Conservation (phyloP, 2,797 vertebrate genomes). For the Tokudaia tokunoshimensis region DNA sequence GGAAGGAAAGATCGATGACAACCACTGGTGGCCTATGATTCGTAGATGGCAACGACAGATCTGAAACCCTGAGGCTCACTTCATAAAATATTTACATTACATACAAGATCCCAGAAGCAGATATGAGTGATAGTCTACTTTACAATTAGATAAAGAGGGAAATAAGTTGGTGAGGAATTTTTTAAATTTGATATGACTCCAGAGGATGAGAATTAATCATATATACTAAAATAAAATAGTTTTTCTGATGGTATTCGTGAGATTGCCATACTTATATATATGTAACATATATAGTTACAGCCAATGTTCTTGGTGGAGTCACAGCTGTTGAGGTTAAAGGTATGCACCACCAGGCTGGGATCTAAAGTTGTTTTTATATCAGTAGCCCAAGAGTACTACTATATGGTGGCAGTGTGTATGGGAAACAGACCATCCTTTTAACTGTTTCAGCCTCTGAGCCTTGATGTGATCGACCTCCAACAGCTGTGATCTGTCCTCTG, state of each 20-base stretch:
- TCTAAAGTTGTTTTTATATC: not conserved
- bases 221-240: not conserved
- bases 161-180: not conserved
- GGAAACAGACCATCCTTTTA: not conserved
- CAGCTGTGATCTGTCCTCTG: not conserved
- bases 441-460: not conserved
- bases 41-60: not conserved
- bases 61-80: constrained; percentile 59
- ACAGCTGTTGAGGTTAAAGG: not conserved
- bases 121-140: not conserved
- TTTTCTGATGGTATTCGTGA: not conserved
- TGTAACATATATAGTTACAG: not conserved
- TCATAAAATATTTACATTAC: not conserved
- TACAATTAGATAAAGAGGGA: not conserved
- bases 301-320: not conserved
- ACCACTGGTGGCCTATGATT: not conserved
- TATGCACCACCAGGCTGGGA: fast-evolving
- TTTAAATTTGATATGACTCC: not conserved
- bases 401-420: not conserved
- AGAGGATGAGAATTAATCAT: not conserved
- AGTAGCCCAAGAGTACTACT: not conserved
- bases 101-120: not conserved
- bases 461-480: not conserved
- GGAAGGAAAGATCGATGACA: too few species aligned
- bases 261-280: too few species aligned